phyloP scores from a whole-genome alignment of 2,113 vertebrate genomes.

The Acrocephalus arundinaceus region DNA sequence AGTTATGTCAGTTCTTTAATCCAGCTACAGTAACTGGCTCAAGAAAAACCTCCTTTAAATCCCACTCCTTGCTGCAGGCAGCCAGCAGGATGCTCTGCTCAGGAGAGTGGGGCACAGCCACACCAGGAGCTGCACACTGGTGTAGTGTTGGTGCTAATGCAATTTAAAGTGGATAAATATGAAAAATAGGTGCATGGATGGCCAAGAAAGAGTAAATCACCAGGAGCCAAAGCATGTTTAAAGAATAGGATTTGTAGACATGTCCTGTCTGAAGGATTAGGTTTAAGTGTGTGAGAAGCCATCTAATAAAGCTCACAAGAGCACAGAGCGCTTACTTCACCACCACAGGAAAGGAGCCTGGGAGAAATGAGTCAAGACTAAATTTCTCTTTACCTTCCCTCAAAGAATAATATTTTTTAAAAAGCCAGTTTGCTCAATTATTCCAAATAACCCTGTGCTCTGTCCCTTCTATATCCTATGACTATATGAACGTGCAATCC shows the following conservation, averaged over 20 bases:
- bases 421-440: neutral
- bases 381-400: neutral
- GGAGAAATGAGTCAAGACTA: neutral
- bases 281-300: neutral
- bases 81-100: neutral
- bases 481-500: rapidly evolving
- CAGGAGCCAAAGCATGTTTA: neutral
- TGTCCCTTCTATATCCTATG: neutral
- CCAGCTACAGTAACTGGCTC: neutral
- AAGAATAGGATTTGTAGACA: neutral
- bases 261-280: neutral
- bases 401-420: neutral
- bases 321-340: neutral
- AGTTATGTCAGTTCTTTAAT: constrained; percentile 29
- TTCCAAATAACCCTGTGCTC: neutral
- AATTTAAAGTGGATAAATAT: neutral
- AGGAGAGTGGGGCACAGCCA: neutral
- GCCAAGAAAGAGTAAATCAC: neutral
- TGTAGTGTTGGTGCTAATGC: neutral
- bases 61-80: neutral
- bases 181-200: neutral
- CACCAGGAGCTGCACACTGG: neutral
- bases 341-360: neutral
- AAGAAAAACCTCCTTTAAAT: neutral
- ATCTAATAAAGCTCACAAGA: neutral